A percentile compares a stretch with the other conserved stretches of the same genome.
These are phyloP conservation scores for Psettodes erumei DNA, from an alignment of 2,113 vertebrate species.

Conservation along the genomic window DNA sequence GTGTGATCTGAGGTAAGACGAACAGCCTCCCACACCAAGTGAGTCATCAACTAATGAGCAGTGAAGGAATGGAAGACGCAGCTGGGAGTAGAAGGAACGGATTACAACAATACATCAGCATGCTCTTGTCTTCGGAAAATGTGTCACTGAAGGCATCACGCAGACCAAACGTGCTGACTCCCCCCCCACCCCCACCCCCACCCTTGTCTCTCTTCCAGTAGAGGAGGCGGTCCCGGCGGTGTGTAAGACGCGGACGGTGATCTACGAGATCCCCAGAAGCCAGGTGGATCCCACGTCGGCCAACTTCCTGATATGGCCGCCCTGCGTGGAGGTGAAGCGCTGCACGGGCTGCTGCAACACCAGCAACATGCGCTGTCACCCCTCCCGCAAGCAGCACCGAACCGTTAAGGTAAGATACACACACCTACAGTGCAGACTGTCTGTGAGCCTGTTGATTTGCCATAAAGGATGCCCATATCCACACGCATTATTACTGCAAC, in stretches of 20 bases:
- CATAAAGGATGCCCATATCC: background rate
- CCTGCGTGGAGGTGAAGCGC: conserved; percentile 97
- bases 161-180: conserved; percentile 20
- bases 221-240: conserved; percentile 95
- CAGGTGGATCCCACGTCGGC: conserved; percentile 98
- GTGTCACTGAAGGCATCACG: conserved; percentile 35
- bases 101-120: conserved; percentile 45
- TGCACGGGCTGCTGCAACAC: conserved; percentile 99
- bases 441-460: background rate
- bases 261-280: conserved; percentile 98
- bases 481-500: background rate
- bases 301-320: conserved; percentile 99
- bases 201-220: conserved; percentile 66
- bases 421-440: background rate
- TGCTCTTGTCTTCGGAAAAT: conserved; percentile 29
- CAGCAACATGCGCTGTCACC: conserved; percentile 94
- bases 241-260: conserved; percentile 97
- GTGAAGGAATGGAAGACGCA: conserved; percentile 59
- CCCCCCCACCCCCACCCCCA: conserved; percentile 28
- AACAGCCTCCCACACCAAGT: conserved; percentile 61
- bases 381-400: conserved; percentile 92
- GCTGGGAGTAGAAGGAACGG: conserved; percentile 36
- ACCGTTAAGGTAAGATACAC: conserved; percentile 91
- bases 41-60: conserved; percentile 69
- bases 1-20: conserved; percentile 60